Evolutionary conservation across 2,888 invertebrate genomes (phyloP).

Genomic region (Trachelus iudaicus): DNA sequence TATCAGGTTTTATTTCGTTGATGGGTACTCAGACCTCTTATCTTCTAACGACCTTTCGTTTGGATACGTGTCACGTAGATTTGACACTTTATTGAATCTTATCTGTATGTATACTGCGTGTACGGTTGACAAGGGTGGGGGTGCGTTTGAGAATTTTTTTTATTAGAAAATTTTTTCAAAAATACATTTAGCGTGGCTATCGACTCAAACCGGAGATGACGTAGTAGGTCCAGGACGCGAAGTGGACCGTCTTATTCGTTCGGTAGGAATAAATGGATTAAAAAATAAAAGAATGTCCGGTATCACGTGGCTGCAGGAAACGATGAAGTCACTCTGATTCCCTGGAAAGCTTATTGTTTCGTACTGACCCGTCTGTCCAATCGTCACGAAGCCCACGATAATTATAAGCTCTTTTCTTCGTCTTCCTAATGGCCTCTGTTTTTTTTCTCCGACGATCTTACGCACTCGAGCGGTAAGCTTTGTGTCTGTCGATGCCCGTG

Average conservation of each 20-base stretch:
- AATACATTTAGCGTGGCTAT: background rate
- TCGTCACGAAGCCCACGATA: background rate
- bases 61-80: background rate
- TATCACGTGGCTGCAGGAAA: background rate
- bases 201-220: background rate
- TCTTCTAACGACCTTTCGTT: background rate
- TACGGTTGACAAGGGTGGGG: background rate
- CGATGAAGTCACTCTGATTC: background rate
- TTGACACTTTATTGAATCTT: background rate
- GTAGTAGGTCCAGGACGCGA: background rate
- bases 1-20: background rate
- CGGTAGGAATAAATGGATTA: background rate
- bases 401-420: background rate
- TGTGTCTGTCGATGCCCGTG: background rate
- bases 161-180: background rate
- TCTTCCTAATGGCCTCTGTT: background rate
- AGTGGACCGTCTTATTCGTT: background rate
- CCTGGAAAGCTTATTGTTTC: background rate
- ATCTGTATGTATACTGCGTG: background rate
- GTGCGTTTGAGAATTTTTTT: background rate
- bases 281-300: background rate
- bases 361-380: background rate
- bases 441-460: background rate
- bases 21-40: background rate
- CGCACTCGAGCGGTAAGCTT: too few species aligned